Evolutionary conservation across 2,113 vertebrate genomes (phyloP).

Genomic region (Rhabdomys dilectus): DNA sequence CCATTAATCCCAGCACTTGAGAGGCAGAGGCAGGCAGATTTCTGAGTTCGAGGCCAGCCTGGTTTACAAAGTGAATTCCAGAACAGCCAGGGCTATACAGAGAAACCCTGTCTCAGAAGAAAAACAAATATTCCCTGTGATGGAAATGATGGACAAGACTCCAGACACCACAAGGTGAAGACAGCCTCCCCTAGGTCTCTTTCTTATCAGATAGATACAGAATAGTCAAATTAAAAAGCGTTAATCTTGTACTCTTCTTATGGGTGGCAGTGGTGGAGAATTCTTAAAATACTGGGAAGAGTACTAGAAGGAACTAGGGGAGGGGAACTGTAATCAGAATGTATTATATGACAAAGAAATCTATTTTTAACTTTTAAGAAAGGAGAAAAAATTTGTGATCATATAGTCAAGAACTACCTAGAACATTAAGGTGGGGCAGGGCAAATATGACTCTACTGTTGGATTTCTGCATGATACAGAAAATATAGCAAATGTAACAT

Average conservation of each 20-base stretch:
- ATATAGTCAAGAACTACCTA: background rate
- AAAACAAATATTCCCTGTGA: background rate
- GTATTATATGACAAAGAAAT: background rate
- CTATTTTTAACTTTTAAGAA: background rate
- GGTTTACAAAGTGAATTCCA: no score
- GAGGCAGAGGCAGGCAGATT: no score
- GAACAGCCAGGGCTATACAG: no score
- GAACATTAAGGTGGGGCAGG: background rate
- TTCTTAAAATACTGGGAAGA: background rate
- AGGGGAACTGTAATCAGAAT: background rate
- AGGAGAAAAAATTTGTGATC: background rate
- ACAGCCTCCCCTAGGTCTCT: background rate
- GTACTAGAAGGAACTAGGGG: background rate
- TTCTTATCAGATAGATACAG: background rate
- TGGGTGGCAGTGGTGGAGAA: background rate
- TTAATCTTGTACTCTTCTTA: background rate
- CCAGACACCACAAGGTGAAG: background rate
- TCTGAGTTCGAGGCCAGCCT: no score
- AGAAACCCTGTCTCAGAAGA: no score
- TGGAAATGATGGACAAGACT: background rate
- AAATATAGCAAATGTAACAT: background rate
- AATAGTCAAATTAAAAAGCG: background rate
- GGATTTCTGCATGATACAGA: background rate
- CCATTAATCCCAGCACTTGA: no score
- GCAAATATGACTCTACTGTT: accelerated